These are phyloP conservation scores for Pseudorhiza aurosa DNA, from an alignment of 30 jellyfish, hydroid and myxozoan genomes.

Conservation along the genomic window DNA sequence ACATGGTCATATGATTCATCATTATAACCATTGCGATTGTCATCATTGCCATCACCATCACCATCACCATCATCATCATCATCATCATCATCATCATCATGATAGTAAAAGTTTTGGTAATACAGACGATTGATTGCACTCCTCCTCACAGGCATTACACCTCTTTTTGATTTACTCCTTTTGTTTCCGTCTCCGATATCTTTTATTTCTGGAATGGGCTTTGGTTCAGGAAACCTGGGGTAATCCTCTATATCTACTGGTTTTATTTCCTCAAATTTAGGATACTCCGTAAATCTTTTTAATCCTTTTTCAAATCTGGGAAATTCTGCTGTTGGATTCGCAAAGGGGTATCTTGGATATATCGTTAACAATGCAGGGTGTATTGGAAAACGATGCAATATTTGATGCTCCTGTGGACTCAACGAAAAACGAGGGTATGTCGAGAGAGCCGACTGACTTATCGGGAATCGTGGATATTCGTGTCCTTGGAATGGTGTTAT, in stretches of 20 bases:
- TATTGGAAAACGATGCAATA: slow-evolving; percentile 29
- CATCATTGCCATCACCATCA: slow-evolving; percentile 20
- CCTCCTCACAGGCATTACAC: slow-evolving; percentile 2
- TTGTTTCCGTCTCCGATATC: slow-evolving; percentile 49
- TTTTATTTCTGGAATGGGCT: slow-evolving; percentile 64
- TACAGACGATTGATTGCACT: not conserved
- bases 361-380: not conserved
- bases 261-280: slow-evolving; percentile 47
- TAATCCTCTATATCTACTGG: slow-evolving; percentile 39
- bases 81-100: slow-evolving; percentile 21
- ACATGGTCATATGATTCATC: slow-evolving; percentile 12
- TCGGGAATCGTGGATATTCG: slow-evolving; percentile 46
- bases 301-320: slow-evolving; percentile 34
- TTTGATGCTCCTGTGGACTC: not conserved
- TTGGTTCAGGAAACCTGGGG: slow-evolving; percentile 56
- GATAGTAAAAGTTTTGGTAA: not conserved
- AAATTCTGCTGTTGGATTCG: slow-evolving; percentile 19
- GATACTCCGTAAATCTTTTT: slow-evolving; percentile 43
- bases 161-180: slow-evolving; percentile 31
- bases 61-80: slow-evolving; percentile 44
- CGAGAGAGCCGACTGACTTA: not conserved
- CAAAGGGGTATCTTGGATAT: slow-evolving; percentile 43
- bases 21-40: not conserved
- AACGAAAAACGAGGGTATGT: slow-evolving; percentile 57
- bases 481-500: slow-evolving; percentile 17